phyloP scores from a whole-genome alignment of 2,797 vertebrate species.

The Coracias cyanogaster region DNA sequence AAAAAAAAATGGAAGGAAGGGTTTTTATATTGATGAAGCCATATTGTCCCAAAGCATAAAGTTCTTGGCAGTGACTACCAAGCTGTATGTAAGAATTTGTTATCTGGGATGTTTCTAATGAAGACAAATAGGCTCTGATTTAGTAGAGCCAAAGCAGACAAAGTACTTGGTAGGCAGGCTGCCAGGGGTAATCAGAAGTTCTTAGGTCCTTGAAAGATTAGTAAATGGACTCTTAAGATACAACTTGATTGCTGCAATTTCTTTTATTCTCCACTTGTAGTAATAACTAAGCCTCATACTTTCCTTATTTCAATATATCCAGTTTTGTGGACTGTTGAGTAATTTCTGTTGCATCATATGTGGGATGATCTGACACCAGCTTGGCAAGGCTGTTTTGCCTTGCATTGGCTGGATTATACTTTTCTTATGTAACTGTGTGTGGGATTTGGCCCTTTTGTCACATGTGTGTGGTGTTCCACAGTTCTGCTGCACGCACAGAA shows the following conservation, averaged over 20 bases:
- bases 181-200: not conserved
- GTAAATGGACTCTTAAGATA: not conserved
- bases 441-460: not conserved
- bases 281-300: not conserved
- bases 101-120: not conserved
- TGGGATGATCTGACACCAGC: not conserved
- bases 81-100: not conserved
- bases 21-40: not conserved
- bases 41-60: not conserved
- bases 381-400: not conserved
- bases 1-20: not conserved
- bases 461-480: not conserved
- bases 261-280: not conserved
- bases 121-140: not conserved
- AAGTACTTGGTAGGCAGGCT: not conserved
- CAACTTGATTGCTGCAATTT: not conserved
- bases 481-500: not conserved
- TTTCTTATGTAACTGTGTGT: accelerated
- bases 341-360: not conserved
- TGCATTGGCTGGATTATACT: not conserved
- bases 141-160: not conserved
- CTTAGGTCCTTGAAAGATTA: not conserved
- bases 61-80: not conserved
- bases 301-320: not conserved
- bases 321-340: not conserved